Conservation (phyloP, 2,888 invertebrate genomes). For the Lasiommata megera region DNA sequence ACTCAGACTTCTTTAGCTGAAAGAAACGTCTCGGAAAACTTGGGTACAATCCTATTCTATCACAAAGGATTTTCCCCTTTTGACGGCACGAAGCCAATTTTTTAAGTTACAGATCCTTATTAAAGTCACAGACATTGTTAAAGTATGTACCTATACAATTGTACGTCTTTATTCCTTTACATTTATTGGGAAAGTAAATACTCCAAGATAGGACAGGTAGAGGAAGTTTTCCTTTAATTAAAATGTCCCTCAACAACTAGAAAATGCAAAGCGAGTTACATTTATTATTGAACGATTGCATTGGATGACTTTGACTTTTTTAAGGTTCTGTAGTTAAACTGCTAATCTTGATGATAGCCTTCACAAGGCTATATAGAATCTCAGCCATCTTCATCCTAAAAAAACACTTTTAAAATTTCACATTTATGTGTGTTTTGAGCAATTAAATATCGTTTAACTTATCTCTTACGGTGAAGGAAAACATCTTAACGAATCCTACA, state of each 20-base stretch:
- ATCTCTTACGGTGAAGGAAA: no score
- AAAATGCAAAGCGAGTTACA: neutral
- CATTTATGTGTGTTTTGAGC: no score
- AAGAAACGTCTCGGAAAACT: slow-evolving; percentile 39
- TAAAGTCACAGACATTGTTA: slow-evolving; percentile 36
- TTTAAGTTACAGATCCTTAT: slow-evolving; percentile 42
- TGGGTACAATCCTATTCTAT: slow-evolving; percentile 41
- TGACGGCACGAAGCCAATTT: slow-evolving; percentile 41
- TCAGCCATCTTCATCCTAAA: no score
- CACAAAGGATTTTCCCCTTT: slow-evolving; percentile 42
- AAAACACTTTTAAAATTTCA: no score
- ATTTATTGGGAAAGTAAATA: slow-evolving; percentile 26
- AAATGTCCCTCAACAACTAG: slow-evolving; percentile 7
- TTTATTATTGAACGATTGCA: neutral
- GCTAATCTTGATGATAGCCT: no score
- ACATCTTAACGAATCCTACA: no score
- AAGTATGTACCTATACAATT: slow-evolving; percentile 28
- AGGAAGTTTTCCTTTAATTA: slow-evolving; percentile 24
- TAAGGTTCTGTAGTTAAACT: no score
- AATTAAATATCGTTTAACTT: no score
- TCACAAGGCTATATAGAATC: no score
- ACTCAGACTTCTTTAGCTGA: slow-evolving; percentile 36
- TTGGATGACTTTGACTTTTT: neutral
- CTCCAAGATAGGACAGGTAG: slow-evolving; percentile 19
- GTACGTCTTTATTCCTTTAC: slow-evolving; percentile 27